These are phyloP conservation scores for Nibea coibor DNA, from an alignment of 2,113 vertebrate genomes.

Conservation along the genomic window DNA sequence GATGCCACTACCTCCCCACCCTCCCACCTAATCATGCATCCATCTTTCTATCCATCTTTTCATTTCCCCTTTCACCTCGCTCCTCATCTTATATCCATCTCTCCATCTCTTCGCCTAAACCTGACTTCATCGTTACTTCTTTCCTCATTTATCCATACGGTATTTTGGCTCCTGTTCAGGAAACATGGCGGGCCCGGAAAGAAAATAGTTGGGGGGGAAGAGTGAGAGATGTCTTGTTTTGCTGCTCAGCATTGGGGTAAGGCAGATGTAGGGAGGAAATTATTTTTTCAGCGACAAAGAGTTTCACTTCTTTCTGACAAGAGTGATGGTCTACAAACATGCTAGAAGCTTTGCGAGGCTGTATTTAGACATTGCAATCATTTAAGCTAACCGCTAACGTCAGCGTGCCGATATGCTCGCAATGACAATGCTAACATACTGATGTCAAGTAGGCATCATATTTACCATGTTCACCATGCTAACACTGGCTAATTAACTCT, in stretches of 20 bases:
- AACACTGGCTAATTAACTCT: background rate
- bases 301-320: background rate
- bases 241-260: constrained; percentile 23
- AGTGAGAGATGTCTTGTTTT: constrained; percentile 22
- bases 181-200: background rate
- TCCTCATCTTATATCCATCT: constrained; percentile 54
- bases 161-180: constrained; percentile 28
- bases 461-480: background rate
- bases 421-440: background rate
- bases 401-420: background rate
- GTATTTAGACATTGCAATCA: background rate
- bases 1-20: constrained; percentile 55
- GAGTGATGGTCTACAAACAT: background rate
- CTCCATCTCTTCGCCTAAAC: constrained; percentile 40
- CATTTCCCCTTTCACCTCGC: constrained; percentile 62
- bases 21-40: constrained; percentile 69
- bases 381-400: background rate
- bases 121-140: constrained; percentile 51
- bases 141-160: constrained; percentile 52
- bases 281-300: constrained; percentile 37
- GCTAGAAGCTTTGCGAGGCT: background rate
- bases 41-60: constrained; percentile 70
- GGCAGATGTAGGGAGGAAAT: constrained; percentile 11
- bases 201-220: constrained; percentile 5
- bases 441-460: background rate